Percentiles rank a stretch among this genome's conserved stretches.
These are phyloP conservation scores for Pararge aegeria DNA, from an alignment of 1,140 invertebrate genomes.

Conservation along the genomic window DNA sequence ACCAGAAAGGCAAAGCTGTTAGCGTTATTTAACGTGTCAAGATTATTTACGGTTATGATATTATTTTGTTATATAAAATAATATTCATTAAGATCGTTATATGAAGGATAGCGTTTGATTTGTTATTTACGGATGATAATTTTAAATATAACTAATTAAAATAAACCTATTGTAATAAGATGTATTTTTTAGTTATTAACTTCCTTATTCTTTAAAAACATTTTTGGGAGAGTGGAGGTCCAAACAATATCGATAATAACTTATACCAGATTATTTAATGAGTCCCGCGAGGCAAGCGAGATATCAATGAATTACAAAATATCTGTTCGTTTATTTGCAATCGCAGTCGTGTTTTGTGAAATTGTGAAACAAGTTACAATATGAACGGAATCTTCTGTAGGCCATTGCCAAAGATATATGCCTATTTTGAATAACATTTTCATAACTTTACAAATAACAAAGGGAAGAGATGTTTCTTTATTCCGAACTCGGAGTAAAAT, in stretches of 20 bases:
- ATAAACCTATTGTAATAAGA: too few species aligned
- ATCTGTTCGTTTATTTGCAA: constrained; percentile 35
- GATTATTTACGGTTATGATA: too few species aligned
- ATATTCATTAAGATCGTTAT: too few species aligned
- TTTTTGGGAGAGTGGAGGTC: constrained; percentile 12
- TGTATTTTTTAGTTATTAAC: too few species aligned
- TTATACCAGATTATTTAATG: constrained; percentile 11
- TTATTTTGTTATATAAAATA: too few species aligned
- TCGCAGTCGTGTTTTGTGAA: constrained; percentile 37
- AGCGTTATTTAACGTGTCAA: too few species aligned
- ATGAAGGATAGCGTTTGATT: too few species aligned
- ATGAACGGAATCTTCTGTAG: constrained; percentile 41
- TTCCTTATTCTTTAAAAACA: neutral
- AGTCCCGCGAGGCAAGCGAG: constrained; percentile 24
- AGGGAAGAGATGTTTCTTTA: neutral
- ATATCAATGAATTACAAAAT: constrained; percentile 40
- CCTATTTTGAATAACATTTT: constrained; percentile 11
- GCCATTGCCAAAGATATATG: constrained; percentile 37
- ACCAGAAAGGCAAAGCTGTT: too few species aligned
- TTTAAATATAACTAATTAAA: too few species aligned
- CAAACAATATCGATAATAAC: constrained; percentile 18
- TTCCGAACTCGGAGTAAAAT: neutral
- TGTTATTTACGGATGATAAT: too few species aligned
- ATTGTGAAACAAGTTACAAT: constrained; percentile 39
- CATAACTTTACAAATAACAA: constrained; percentile 5